phyloP scores from a whole-genome alignment of 2,113 vertebrate genomes.

The Ceyx cyanopectus region DNA sequence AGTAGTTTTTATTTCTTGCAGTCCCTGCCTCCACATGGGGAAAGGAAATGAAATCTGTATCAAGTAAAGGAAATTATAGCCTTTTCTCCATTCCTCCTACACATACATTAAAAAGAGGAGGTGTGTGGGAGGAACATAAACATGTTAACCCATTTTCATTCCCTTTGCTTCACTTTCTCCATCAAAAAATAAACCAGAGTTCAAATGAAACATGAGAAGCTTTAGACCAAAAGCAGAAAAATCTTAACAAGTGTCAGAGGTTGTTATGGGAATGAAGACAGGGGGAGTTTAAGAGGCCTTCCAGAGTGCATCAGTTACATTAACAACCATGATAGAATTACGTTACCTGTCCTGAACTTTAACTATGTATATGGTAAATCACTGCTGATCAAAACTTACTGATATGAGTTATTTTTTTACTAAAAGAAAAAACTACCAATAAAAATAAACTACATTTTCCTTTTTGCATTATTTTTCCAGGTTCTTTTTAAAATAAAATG shows the following conservation, averaged over 20 bases:
- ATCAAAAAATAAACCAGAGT: conserved; percentile 1
- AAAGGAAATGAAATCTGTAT: conserved; percentile 25
- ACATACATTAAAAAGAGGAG: conserved; percentile 6
- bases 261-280: neutral
- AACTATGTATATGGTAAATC: neutral
- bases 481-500: conserved; percentile 61
- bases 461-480: conserved; percentile 40
- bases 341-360: neutral
- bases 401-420: neutral
- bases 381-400: neutral
- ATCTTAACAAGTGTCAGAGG: neutral
- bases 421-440: neutral
- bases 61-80: neutral
- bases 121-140: conserved; percentile 32
- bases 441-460: conserved; percentile 27
- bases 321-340: neutral
- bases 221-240: neutral
- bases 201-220: conserved; percentile 41
- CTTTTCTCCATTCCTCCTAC: conserved; percentile 44
- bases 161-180: conserved; percentile 13
- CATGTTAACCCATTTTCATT: neutral
- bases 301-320: neutral
- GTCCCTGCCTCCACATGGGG: neutral
- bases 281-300: neutral
- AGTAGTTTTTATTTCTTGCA: neutral